Conservation (phyloP, 2,797 vertebrate genomes). For the Momotus momota region DNA sequence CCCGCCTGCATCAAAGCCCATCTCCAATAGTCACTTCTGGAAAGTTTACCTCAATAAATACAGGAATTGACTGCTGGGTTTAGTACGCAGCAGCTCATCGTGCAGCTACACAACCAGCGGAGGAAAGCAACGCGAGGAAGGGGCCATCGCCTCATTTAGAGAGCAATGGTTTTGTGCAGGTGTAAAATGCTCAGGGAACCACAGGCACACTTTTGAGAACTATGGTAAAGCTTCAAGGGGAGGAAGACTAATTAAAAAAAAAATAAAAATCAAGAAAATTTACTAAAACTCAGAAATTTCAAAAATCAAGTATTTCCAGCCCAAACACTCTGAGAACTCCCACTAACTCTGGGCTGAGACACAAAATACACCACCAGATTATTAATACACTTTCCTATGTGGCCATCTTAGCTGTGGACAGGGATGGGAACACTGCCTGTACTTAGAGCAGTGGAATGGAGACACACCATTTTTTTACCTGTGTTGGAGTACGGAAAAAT, state of each 20-base stretch:
- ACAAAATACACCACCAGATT: neutral
- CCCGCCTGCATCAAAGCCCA: neutral
- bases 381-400: fast-evolving
- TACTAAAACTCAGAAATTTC: neutral
- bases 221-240: neutral
- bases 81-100: neutral
- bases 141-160: neutral
- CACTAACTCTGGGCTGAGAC: neutral
- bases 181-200: neutral
- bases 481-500: neutral
- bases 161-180: neutral
- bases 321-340: neutral
- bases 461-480: neutral
- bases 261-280: neutral
- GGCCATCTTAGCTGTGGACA: neutral
- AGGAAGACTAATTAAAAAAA: neutral
- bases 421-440: neutral
- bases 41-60: neutral
- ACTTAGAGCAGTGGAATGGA: neutral
- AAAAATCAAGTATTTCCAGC: neutral
- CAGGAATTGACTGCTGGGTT: neutral
- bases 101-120: neutral
- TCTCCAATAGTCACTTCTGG: neutral
- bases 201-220: neutral
- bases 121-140: neutral